Conservation (phyloP, 2,888 invertebrate species). For the Bombylius major region DNA sequence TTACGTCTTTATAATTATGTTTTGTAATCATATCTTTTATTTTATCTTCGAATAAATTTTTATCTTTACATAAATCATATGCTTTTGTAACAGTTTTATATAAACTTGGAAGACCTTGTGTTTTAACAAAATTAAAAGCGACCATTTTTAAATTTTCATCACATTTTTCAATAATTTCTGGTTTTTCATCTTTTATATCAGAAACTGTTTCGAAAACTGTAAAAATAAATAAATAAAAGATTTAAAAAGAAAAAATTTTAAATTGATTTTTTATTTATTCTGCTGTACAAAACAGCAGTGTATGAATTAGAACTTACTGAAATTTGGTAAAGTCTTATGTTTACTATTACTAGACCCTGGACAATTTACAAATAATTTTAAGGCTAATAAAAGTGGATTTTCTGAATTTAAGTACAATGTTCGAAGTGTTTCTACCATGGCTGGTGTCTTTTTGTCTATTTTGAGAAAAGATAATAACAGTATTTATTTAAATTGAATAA, state of each 20-base stretch:
- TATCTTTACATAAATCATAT: constrained; percentile 49
- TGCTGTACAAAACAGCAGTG: neutral
- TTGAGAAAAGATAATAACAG: neutral
- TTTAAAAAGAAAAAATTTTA: neutral
- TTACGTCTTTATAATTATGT: constrained; percentile 54
- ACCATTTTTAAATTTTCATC: constrained; percentile 49
- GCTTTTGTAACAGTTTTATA: constrained; percentile 49
- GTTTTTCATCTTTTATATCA: constrained; percentile 38
- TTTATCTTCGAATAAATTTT: constrained; percentile 47
- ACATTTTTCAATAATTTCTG: constrained; percentile 37
- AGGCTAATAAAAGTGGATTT: constrained; percentile 28
- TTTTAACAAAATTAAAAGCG: constrained; percentile 57
- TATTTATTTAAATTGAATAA: neutral
- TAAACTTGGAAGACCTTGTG: constrained; percentile 51
- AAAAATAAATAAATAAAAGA: constrained; percentile 5
- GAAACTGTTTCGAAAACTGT: constrained; percentile 48
- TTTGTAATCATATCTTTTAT: constrained; percentile 44
- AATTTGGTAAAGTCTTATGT: constrained; percentile 28
- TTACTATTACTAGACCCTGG: constrained; percentile 34
- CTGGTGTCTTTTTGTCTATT: constrained; percentile 24
- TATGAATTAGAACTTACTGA: constrained; percentile 17
- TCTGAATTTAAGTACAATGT: constrained; percentile 19
- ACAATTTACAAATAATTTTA: constrained; percentile 33
- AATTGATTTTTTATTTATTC: too few species aligned
- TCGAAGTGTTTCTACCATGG: constrained; percentile 24